A percentile compares a stretch with the other conserved stretches of the same genome.
Conservation (phyloP, 1,140 invertebrate genomes). For the Ceratitis capitata region DNA sequence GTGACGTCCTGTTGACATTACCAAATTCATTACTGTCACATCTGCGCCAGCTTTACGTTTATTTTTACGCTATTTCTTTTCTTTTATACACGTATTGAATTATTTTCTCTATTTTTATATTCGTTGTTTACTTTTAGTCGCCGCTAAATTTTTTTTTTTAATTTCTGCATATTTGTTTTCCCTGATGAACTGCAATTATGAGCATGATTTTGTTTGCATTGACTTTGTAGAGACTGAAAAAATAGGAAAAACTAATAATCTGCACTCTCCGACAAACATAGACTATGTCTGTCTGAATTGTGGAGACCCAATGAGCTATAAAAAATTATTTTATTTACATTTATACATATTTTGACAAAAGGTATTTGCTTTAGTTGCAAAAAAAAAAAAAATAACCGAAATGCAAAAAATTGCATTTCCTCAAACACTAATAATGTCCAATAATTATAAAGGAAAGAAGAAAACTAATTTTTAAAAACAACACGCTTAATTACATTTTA, state of each 20-base stretch:
- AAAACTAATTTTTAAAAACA: too few species aligned
- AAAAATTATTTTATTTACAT: too few species aligned
- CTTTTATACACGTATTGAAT: not conserved
- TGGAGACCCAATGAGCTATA: too few species aligned
- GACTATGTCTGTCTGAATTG: too few species aligned
- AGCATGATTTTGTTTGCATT: not conserved
- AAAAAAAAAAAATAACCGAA: too few species aligned
- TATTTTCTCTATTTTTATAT: not conserved
- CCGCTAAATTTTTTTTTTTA: not conserved
- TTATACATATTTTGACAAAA: too few species aligned
- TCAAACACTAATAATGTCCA: too few species aligned
- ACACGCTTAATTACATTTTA: too few species aligned
- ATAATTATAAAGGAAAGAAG: too few species aligned
- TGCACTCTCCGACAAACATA: not conserved
- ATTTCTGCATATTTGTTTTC: not conserved
- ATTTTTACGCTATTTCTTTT: not conserved
- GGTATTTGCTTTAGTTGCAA: too few species aligned
- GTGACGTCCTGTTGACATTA: not conserved
- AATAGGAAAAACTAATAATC: not conserved
- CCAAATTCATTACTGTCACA: constrained; percentile 17
- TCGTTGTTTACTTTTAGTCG: not conserved
- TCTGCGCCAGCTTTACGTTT: not conserved
- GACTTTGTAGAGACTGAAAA: not conserved
- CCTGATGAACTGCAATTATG: constrained; percentile 8
- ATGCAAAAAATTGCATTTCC: too few species aligned